Percentiles rank a stretch among this genome's conserved stretches.
These are phyloP conservation scores for Trimorus sp. DNA, from an alignment of 2,888 invertebrate species.

Conservation along the genomic window DNA sequence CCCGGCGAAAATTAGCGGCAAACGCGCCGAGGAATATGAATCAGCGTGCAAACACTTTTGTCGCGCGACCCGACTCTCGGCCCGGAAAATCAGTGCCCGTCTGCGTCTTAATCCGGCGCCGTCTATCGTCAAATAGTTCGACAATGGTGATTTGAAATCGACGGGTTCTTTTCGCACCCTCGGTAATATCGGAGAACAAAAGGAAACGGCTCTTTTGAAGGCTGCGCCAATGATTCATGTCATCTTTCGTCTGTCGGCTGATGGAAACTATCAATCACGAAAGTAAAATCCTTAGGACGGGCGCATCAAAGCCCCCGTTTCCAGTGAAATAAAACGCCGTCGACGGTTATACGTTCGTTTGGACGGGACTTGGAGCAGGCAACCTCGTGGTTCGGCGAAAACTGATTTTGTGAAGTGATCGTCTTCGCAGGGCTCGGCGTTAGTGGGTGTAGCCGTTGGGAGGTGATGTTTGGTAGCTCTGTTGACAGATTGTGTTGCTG, in stretches of 20 bases:
- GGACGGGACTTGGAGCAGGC: background rate
- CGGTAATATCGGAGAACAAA: conserved; percentile 51
- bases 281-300: conserved; percentile 55
- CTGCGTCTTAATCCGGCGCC: conserved; percentile 72
- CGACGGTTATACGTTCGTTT: no score
- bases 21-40: no score
- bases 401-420: no score
- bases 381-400: no score
- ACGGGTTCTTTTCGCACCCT: conserved; percentile 56
- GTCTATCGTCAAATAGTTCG: conserved; percentile 69
- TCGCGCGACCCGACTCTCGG: background rate
- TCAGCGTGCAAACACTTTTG: conserved; percentile 24
- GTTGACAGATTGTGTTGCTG: no score
- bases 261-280: conserved; percentile 74
- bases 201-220: conserved; percentile 50
- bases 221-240: conserved; percentile 72
- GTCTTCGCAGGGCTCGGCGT: no score
- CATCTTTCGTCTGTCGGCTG: conserved; percentile 71
- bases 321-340: background rate
- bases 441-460: no score
- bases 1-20: no score
- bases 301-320: conserved; percentile 34
- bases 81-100: conserved; percentile 70
- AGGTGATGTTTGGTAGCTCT: no score
- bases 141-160: conserved; percentile 67